Evolutionary conservation across 2,888 invertebrate species (phyloP), one percentile per base, ranked within the genome.

Genomic region (Drosophila incognita): DNA sequence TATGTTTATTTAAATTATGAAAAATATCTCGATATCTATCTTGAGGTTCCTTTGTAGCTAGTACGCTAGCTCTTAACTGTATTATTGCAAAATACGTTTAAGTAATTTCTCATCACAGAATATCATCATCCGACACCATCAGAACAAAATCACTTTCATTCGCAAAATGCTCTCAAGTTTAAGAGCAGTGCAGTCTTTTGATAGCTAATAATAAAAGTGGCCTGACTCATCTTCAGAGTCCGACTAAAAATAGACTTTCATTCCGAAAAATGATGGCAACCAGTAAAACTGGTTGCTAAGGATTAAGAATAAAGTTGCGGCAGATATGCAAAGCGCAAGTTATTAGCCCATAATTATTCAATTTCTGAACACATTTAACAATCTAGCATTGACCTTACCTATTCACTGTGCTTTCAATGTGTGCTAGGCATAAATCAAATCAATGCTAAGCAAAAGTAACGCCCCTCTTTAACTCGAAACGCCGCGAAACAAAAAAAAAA

Each of bases 341-440:
- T 27, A 56, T 62, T 36, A 13, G 52, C 52, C 57, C 49, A 68
- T 38, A 51, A 40, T 48, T 64, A 46, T 61, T 38, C 10, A 46
- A 64, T 53, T 57, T 71, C 33, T 42, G 15, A 46, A 15, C 15
- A 24, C 8, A 46, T 35, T 56, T 4, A 31, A 21, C 40, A 42
- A 54, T 58, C 49, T 42, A 51, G 33, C 10, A 58, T 48, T 78
- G 81, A 80, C 76, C 78, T 76, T 78, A 72, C 49, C 40, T 49
- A 49, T 64, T 62, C 60, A 57, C 31, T 42, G 52, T 61, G 36
- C 49, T 62, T 71, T 71, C 56, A 70, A 51, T 70, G 71, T 21
- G 6, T 49, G 46, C 42, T 51, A 18, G 56, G 40, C 57, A 78
- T 74, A 77, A 79, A 81, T 81, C 77, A 79, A 74, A 62, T 72